These are phyloP conservation scores for Sicus ferrugineus DNA, from an alignment of 2,888 invertebrate species.

Conservation along the genomic window DNA sequence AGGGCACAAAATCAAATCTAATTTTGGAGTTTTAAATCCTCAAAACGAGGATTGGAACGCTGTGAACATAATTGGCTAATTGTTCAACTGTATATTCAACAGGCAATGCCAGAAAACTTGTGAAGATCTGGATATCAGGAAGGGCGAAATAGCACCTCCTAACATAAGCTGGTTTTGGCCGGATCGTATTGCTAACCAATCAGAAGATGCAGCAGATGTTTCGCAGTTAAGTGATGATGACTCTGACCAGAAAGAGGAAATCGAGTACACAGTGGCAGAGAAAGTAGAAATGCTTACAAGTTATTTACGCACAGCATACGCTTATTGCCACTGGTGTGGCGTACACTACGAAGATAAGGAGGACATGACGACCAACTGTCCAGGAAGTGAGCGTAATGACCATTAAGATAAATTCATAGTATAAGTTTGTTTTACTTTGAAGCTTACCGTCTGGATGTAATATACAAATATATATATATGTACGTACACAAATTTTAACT, in stretches of 20 bases:
- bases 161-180: conserved; percentile 74
- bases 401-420: conserved; percentile 64
- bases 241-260: background rate
- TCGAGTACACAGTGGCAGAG: conserved; percentile 63
- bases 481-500: too few relatives aligned
- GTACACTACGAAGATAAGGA: conserved; percentile 71
- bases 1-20: too few relatives aligned
- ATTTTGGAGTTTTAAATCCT: too few relatives aligned
- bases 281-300: conserved; percentile 70
- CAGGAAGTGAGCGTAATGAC: conserved; percentile 71
- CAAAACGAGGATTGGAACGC: too few relatives aligned
- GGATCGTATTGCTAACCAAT: conserved; percentile 45
- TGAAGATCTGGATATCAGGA: conserved; percentile 69
- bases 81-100: too few relatives aligned
- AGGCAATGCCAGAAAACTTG: conserved; percentile 66
- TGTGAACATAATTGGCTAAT: too few relatives aligned
- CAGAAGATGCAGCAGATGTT: conserved; percentile 47
- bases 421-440: conserved; percentile 11
- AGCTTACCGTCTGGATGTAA: too few relatives aligned
- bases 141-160: conserved; percentile 66
- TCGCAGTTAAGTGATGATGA: background rate
- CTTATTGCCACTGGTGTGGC: conserved; percentile 84
- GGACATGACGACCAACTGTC: conserved; percentile 72
- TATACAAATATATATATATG: too few relatives aligned
- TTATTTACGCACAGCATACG: conserved; percentile 75